Evolutionary conservation across 1,140 invertebrate genomes (phyloP), one percentile per base, ranked within the genome.

Genomic region (Tetramorium parvispinum): DNA sequence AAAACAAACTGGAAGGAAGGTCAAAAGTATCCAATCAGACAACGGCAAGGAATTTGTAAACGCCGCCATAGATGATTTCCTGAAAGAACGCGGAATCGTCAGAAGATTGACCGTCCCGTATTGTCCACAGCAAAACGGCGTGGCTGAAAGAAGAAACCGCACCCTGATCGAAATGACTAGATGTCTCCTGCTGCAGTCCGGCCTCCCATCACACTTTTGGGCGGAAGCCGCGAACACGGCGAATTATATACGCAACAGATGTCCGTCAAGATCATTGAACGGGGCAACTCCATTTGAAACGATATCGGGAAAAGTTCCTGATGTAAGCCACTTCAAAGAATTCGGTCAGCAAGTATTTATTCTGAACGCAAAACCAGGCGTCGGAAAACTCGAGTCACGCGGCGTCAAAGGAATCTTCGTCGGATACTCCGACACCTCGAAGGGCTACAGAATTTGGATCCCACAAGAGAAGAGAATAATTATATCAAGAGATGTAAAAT

Each of bases 41-140:
- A 83, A 83, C 37, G 79, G 55, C 16, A 49, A 24, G 8, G 55
- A 83, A 71, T 83, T 51, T 6, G 21, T 59, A 3, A 83, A 83
- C 53, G 13, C 24, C 2, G 18, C 5, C 5, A 55, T 83, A 10
- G 32, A 83, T 16, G 18, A 66, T 1, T 83, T 71, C 24, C 16
- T 83, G 18, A 55, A 37, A 16, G 11, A 70, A 24, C 24, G 21
- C 27, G 77, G 63, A 40, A 68, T 81, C 18, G 7, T 6, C 1
- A 18, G 46, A 18, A 49, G 46, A 16, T n/a, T 73, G 3, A 51
- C 61, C 1, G 57, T 73, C 0, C 40, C 68, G 16, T 53, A 75
- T n/a, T 24, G 7, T 21, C 81, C 81, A 0, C 13, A 83, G 46
- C 79, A 73, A 27, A 73, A 83, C 16, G 79, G 85, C 0, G 2